Conservation (phyloP, 2,888 invertebrate species). For the Bhutanitis thaidina region DNA sequence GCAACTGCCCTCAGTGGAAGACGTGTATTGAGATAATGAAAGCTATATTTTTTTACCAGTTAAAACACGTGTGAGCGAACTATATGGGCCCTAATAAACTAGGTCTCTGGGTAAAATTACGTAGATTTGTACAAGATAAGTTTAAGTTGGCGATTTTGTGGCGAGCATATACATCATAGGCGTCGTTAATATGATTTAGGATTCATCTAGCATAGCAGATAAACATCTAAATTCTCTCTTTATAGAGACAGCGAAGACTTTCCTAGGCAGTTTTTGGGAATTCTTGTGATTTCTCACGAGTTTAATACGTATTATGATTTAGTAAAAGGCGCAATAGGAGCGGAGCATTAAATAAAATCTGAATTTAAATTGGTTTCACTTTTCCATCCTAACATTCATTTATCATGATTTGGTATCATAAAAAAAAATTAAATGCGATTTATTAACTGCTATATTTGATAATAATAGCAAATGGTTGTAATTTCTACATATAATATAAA, state of each 20-base stretch:
- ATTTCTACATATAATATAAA: no score
- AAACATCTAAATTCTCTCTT: slow-evolving; percentile 13
- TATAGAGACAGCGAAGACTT: slow-evolving; percentile 5
- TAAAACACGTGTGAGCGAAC: slow-evolving; percentile 62
- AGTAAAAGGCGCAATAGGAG: slow-evolving; percentile 7
- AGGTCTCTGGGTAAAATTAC: slow-evolving; percentile 48
- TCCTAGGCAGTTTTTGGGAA: slow-evolving; percentile 9
- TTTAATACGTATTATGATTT: slow-evolving; percentile 13
- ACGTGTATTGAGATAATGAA: slow-evolving; percentile 65
- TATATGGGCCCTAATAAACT: slow-evolving; percentile 52
- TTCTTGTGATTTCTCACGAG: slow-evolving; percentile 12
- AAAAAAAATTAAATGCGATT: no score
- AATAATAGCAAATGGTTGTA: no score
- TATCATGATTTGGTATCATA: not conserved
- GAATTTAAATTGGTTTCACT: slow-evolving; percentile 5
- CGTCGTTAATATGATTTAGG: slow-evolving; percentile 20
- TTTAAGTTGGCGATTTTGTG: slow-evolving; percentile 6
- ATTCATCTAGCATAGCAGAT: slow-evolving; percentile 22
- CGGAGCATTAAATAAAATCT: not conserved
- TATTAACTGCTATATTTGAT: no score
- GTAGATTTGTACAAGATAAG: slow-evolving; percentile 18
- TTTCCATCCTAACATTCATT: no score
- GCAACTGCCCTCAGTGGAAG: slow-evolving; percentile 52
- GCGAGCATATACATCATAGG: slow-evolving; percentile 18
- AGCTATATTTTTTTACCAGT: slow-evolving; percentile 57